Evolutionary conservation across 2,888 invertebrate genomes (phyloP), one percentile per base, ranked within the genome.

Genomic region (Mesorhabditis sp.): DNA sequence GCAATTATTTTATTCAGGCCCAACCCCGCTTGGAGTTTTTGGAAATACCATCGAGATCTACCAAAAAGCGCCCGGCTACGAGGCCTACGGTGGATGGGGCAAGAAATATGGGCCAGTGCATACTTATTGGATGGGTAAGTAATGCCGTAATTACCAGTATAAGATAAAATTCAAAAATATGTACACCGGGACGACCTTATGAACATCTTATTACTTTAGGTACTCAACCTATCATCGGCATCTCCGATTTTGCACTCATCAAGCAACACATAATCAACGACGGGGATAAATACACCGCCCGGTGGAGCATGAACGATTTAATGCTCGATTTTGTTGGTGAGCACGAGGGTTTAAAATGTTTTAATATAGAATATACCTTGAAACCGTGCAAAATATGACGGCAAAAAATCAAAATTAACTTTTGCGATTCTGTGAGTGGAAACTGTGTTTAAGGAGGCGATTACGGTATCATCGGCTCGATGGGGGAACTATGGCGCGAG

Each of bases 191-290:
- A 28, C 28, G 28, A 28, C 28, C 28, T 28, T 28, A 28, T 28
- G 28, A 28, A 28, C 28, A 28, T 28, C 28, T 28, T 28, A 28
- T 28, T 28, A 45, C 66, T 71, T 13, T 45, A 73, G 74, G 75
- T 50, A 71, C 69, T 4, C 63, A 64, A 41, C 76, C 76, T 0
- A 70, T 72, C 5, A 62, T 76, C 5, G 62, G 69, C 0, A 67
- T 76, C 28, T 67, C 68, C 4, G 72, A 72, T 43, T 75, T 70
- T 43, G 69, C 72, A 42, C 66, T 70, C 1, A 68, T 76, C 45
- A 72, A 75, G 62, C 73, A 72, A 42, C 74, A 74, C 0, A 75
- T 76, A 62, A 70, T 75, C 6, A 72, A 69, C 43, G 76, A 76
- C 65, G 76, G 75, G 0, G 75, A 76, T 61, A 71, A 70, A 4